Base-by-base conservation (phyloP, 2,113 vertebrate species). In the Camelus bactrianus region DNA sequence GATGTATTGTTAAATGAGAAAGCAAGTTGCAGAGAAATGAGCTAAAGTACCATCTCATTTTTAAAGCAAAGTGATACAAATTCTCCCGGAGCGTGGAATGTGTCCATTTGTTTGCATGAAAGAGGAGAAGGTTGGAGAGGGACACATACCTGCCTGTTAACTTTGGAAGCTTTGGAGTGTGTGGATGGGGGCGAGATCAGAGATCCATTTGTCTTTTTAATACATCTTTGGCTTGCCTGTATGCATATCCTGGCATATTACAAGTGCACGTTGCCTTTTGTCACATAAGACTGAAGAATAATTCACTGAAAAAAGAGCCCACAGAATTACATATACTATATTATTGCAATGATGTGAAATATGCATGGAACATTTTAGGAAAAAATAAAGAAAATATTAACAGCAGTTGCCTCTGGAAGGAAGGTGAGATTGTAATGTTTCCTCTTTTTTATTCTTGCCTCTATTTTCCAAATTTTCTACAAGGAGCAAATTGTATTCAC, bases 1-100 rank as follows among this genome's bases (percentile, higher is more conserved):
- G 8, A 20, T 0, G 67, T n/a, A 75, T 89, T 94, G 83, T 96
- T 97, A 93, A 91, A 75, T 82, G 92, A 91, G 82, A 91, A 96
- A 97, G 69, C 91, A 95, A 72, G 28, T 82, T 95, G 73, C 56
- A 80, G 93, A 96, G 91, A 97, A 97, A 93, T 94, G 93, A 96
- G 35, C 62, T 91, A 70, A 94, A n/a, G 60, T 85, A 15, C 19
- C 6, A 54, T 96, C 42, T 94, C 79, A 67, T 94, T 95, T 97
- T 96, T 52, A 73, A 87, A 97, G 60, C 38, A 89, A 92, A 93
- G 79, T 82, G 85, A 89, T 93, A 93, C 80, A 95, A 85, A 42
- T 69, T 60, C 89, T 52, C 12, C 72, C 30, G 0, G 50, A 86
- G 89, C n/a, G 46, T 96, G 32, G 50, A 86, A 91, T 38, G 46